Conservation (phyloP, 2,113 vertebrate species). For the Verasper variegatus region DNA sequence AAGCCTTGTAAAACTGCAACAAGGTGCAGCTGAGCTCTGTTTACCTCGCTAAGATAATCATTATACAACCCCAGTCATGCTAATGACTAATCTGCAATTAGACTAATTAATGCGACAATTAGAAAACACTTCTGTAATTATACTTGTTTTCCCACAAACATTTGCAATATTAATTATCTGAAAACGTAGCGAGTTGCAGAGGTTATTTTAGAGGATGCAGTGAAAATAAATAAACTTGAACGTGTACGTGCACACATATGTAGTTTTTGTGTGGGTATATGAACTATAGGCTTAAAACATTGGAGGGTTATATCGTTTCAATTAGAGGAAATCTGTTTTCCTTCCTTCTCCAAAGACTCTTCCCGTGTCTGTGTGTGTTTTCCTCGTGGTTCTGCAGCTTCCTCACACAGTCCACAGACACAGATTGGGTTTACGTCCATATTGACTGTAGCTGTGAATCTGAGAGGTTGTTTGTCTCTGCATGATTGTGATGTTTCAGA, state of each 20-base stretch:
- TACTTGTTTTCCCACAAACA: background rate
- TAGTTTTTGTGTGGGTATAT: background rate
- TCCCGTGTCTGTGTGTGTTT: too few relatives aligned
- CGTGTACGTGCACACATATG: background rate
- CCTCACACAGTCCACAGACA: too few relatives aligned
- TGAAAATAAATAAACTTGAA: background rate
- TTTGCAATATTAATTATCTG: background rate
- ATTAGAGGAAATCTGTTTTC: background rate
- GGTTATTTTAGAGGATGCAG: background rate
- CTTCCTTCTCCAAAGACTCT: too few relatives aligned
- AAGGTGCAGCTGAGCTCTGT: background rate
- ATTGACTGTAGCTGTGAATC: too few relatives aligned
- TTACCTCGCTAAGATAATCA: background rate
- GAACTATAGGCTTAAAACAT: background rate
- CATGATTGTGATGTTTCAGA: background rate
- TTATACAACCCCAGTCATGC: background rate
- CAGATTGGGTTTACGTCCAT: too few relatives aligned
- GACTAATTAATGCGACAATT: constrained; percentile 13
- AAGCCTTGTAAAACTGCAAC: background rate
- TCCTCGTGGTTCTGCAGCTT: too few relatives aligned
- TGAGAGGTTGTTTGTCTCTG: too few relatives aligned
- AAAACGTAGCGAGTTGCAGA: background rate
- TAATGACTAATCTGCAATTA: constrained; percentile 5
- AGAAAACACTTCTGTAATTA: background rate
- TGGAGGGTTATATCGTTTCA: background rate